These are phyloP conservation scores for Myotis lucifugus DNA, from an alignment of 2,113 vertebrate species.

Conservation along the genomic window DNA sequence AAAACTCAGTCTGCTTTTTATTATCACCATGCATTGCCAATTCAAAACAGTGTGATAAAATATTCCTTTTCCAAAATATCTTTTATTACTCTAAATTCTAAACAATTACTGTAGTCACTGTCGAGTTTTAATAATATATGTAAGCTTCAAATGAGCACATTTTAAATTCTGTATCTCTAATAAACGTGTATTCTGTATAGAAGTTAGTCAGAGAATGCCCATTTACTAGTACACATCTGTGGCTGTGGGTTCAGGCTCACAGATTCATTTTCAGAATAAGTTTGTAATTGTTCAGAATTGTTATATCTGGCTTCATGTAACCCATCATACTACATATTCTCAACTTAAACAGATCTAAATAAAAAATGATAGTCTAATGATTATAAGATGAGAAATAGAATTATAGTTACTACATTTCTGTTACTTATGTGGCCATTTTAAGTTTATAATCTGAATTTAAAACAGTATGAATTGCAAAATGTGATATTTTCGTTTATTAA, in stretches of 20 bases:
- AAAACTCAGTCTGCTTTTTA: not conserved
- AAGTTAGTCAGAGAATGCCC: not conserved
- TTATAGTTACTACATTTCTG: not conserved
- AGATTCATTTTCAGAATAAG: not conserved
- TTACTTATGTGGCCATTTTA: not conserved
- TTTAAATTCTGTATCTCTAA: not conserved
- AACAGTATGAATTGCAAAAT: not conserved
- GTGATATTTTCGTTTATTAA: not conserved
- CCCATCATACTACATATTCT: not conserved
- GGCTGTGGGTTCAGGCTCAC: not conserved
- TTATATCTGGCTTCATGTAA: not conserved
- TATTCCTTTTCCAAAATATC: not conserved
- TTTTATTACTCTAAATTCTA: not conserved
- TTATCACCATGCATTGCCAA: not conserved
- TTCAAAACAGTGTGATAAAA: not conserved
- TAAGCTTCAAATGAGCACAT: not conserved
- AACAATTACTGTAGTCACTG: not conserved
- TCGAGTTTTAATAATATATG: not conserved
- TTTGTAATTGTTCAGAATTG: not conserved
- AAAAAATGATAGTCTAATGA: not conserved
- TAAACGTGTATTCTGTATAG: not conserved
- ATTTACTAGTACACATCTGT: not conserved
- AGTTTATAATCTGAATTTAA: not conserved
- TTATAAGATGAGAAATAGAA: not conserved
- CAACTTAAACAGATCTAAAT: not conserved